phyloP scores from a whole-genome alignment of 2,797 vertebrate genomes.

The Pelochelys cantorii region DNA sequence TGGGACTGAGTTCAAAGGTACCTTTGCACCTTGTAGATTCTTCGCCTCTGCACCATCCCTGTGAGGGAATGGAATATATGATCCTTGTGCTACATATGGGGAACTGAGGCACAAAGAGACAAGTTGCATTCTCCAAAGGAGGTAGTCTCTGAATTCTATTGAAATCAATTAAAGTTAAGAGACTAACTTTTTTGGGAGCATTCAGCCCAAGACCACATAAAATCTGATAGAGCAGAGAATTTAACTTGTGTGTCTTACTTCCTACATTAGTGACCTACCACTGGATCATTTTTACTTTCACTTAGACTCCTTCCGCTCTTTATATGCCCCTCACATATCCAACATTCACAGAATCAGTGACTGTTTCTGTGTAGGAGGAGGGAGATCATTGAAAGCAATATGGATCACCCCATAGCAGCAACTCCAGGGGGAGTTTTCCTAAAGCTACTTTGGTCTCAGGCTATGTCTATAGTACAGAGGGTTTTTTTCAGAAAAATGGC shows the following conservation, averaged over 20 bases:
- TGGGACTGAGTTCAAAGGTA: background rate
- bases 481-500: too few relatives aligned
- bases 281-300: background rate
- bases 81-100: background rate
- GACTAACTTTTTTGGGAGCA: background rate
- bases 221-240: background rate
- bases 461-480: too few relatives aligned
- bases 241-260: background rate
- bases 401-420: background rate
- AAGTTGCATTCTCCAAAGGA: background rate
- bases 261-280: background rate
- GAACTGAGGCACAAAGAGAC: background rate
- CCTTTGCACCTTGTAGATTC: background rate
- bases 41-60: background rate
- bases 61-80: background rate
- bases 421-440: background rate
- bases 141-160: too few relatives aligned
- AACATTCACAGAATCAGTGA: background rate
- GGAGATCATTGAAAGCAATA: background rate
- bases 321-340: background rate
- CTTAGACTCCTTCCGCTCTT: background rate
- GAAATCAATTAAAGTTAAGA: background rate
- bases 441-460: background rate
- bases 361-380: background rate
- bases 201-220: background rate